Base-by-base conservation (phyloP, 1,140 invertebrate genomes). In the Drosophila rufa region DNA sequence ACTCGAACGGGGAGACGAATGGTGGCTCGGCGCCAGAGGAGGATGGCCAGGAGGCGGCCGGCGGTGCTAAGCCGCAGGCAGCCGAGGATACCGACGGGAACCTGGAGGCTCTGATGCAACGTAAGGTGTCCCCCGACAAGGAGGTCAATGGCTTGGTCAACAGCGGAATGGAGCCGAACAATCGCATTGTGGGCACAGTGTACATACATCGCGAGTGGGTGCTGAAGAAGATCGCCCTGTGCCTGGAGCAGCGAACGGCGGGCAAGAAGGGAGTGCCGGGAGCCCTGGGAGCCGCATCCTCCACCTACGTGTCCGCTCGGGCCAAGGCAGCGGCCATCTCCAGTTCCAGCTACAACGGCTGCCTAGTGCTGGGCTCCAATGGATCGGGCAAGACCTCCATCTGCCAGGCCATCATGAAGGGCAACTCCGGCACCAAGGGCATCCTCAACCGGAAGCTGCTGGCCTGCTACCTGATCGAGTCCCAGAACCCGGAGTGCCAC, bases 201-300 rank as follows among this genome's bases (percentile, higher is more conserved):
- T 92, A 92, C 47, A 92, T 93, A 40, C 91, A 93, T 48, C 95
- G 98, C 15, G 98, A 99, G 93, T 99, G 98, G 98, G 97, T 97
- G 2, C 98, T 99, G 81, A 96, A 97, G 91, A 99, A 99, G 93
- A 94, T 99, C n/a, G 96, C 96, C 3, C 96, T 98, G 79, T 98
- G 97, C 74, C 91, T 99, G 74, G 98, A 99, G 80, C 96, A 97
- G 87, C 93, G 96, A 51, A 96, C 96, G 0, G 94, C 85, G 2
- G 84, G 92, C 27, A 93, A 92, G 48, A 93, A 93, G 56, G 56
- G 78, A 2, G 79, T 92, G 46, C 87, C 92, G 0, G 86, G 61
- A 4, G 65, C 83, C 0, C 22, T 92, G 30, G 92, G 78, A 17
- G 75, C 80, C 4, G 81, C 73, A 4, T 69, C 69, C 9, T 74